phyloP scores from a whole-genome alignment of 2,113 vertebrate genomes.

The Engystomops pustulosus region DNA sequence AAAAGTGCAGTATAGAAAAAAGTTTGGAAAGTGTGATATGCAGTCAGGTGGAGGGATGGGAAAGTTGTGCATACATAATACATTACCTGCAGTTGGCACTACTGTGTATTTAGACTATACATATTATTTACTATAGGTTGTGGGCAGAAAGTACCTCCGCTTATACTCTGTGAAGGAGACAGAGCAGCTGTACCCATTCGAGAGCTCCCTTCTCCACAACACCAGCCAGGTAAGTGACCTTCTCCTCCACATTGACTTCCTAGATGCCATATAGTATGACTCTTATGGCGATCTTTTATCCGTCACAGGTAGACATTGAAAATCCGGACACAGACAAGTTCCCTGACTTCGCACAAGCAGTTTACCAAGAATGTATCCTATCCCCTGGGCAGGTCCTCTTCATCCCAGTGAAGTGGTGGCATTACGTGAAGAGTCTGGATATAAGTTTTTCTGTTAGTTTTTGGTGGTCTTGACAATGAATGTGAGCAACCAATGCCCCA shows the following conservation, averaged over 20 bases:
- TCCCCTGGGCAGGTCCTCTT: constrained; percentile 90
- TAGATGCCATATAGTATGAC: no score
- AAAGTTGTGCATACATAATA: no score
- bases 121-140: constrained; percentile 74
- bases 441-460: constrained; percentile 96
- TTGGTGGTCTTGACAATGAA: constrained; percentile 95
- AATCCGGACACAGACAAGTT: constrained; percentile 82
- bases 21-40: no score
- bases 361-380: constrained; percentile 84
- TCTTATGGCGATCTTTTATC: background rate
- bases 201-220: constrained; percentile 89
- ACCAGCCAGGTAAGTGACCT: constrained; percentile 88
- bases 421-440: constrained; percentile 88
- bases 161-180: constrained; percentile 84
- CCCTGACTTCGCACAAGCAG: constrained; percentile 82
- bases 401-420: constrained; percentile 90
- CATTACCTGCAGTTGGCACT: background rate
- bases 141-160: constrained; percentile 92
- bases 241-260: background rate
- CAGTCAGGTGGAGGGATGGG: no score
- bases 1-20: no score
- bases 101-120: background rate
- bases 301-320: constrained; percentile 88
- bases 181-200: constrained; percentile 87
- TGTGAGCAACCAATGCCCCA: no score